Evolutionary conservation across 2,888 invertebrate genomes (phyloP), one percentile per base, ranked within the genome.

Genomic region (Dendrolimus houi): DNA sequence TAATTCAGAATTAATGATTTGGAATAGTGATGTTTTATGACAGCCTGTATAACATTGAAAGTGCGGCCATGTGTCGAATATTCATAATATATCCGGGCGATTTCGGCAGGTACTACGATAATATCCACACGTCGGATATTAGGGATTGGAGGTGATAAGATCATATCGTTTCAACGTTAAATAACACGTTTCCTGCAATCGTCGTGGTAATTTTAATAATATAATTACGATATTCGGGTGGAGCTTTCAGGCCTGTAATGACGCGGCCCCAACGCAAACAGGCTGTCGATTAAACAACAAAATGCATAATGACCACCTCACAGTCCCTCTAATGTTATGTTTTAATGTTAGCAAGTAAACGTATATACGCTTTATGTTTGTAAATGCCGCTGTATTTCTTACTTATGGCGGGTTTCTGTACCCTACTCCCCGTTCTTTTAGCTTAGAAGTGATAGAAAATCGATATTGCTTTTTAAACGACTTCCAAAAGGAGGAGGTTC

Each of bases 151-250:
- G 61, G 62, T 76, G 90, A 90, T 90, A 87, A 90, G 90, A 90
- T 90, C 72, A 60, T 87, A 90, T 90, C 89, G 75, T 66, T 58
- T 65, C 77, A 69, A 84, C 81, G 85, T 87, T 88, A 90, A 90
- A 90, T 90, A 90, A 87, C 89, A 85, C 72, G 88, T 85, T 87
- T 90, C 90, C 90, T 89, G 90, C 81, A 87, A 87, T 88, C 87
- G 87, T 83, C 81, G 83, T 76, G 71, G 84, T 83, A 82, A 88
- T 88, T 89, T 84, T 87, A 86, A 87, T 89, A 87, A 83, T 85
- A 86, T 88, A 86, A 89, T 89, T 85, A 87, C 81, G 75, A 84
- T 84, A 79, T 85, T 84, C 81, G 80, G 71, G 74, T 69, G 75
- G 71, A 80, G 79, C 74, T 83, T 84, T 83, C 79, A 78, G 77